phyloP scores from a whole-genome alignment of 2,888 invertebrate species.

The Napeogenes sylphis region DNA sequence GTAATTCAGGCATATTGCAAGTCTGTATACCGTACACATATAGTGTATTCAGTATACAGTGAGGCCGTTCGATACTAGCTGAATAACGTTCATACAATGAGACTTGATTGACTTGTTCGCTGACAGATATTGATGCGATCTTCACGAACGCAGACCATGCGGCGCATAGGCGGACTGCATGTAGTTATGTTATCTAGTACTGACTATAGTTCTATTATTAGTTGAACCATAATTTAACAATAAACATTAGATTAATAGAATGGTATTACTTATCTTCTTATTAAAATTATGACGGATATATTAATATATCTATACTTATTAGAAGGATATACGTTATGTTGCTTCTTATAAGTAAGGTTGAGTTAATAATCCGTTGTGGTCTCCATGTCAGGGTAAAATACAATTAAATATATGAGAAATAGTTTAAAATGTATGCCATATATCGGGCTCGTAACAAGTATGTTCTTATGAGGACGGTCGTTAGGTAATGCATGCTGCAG shows the following conservation, averaged over 20 bases:
- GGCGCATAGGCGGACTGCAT: neutral
- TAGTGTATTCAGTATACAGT: neutral
- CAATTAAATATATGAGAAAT: too few relatives aligned
- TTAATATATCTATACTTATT: too few relatives aligned
- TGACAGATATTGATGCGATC: constrained; percentile 17
- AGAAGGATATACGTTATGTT: too few relatives aligned
- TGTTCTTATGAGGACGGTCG: constrained; percentile 14
- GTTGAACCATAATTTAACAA: too few relatives aligned
- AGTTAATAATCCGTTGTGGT: too few relatives aligned
- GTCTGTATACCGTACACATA: neutral
- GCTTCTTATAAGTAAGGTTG: too few relatives aligned
- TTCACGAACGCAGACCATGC: constrained; percentile 7
- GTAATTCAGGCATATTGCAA: neutral
- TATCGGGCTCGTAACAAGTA: neutral
- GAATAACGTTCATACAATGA: constrained; percentile 35
- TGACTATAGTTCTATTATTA: too few relatives aligned
- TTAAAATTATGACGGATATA: too few relatives aligned
- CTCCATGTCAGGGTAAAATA: too few relatives aligned
- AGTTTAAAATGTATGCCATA: too few relatives aligned
- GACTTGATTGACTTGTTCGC: constrained; percentile 36
- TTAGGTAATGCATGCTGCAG: constrained; percentile 34
- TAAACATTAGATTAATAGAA: too few relatives aligned
- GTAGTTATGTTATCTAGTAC: neutral
- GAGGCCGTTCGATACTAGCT: constrained; percentile 21
- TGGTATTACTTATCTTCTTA: too few relatives aligned